Evolutionary conservation across 2,113 vertebrate genomes (phyloP).

Genomic region (Bostrychus sinensis): DNA sequence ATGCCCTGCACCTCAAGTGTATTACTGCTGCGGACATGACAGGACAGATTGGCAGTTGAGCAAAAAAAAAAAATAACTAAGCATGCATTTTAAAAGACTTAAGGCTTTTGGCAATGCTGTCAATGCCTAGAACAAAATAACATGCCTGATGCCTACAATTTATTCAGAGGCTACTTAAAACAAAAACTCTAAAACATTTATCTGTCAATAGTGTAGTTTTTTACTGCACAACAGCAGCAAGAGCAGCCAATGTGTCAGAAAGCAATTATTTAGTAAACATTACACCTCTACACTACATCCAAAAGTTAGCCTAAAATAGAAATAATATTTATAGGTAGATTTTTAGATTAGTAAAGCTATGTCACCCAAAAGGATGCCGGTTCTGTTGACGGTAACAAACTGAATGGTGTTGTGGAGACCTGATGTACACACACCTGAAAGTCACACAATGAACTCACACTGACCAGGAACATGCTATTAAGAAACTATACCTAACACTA

Average conservation of each 20-base stretch:
- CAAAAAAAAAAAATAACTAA: constrained; percentile 37
- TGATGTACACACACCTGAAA: not conserved
- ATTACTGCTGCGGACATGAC: constrained; percentile 21
- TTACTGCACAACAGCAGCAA: constrained; percentile 53
- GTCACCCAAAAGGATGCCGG: constrained; percentile 57
- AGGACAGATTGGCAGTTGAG: constrained; percentile 47
- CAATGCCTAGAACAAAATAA: constrained; percentile 32
- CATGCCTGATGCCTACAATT: constrained; percentile 27
- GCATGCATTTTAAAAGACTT: constrained; percentile 25
- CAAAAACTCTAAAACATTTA: constrained; percentile 36
- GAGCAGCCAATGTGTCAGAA: constrained; percentile 58
- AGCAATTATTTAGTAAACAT: constrained; percentile 41
- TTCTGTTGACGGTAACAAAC: constrained; percentile 36
- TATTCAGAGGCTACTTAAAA: constrained; percentile 43
- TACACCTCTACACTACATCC: constrained; percentile 41
- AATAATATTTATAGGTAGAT: constrained; percentile 54
- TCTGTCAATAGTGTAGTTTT: constrained; percentile 53
- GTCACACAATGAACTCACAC: constrained; percentile 48
- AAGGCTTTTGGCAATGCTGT: constrained; percentile 35
- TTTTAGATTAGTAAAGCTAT: constrained; percentile 72
- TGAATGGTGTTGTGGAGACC: too few species aligned
- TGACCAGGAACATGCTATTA: constrained; percentile 73
- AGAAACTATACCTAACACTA: constrained; percentile 56
- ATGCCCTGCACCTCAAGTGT: constrained; percentile 54
- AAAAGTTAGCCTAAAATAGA: constrained; percentile 28